phyloP scores from a whole-genome alignment of 2,888 invertebrate species.

The Formica aserva region DNA sequence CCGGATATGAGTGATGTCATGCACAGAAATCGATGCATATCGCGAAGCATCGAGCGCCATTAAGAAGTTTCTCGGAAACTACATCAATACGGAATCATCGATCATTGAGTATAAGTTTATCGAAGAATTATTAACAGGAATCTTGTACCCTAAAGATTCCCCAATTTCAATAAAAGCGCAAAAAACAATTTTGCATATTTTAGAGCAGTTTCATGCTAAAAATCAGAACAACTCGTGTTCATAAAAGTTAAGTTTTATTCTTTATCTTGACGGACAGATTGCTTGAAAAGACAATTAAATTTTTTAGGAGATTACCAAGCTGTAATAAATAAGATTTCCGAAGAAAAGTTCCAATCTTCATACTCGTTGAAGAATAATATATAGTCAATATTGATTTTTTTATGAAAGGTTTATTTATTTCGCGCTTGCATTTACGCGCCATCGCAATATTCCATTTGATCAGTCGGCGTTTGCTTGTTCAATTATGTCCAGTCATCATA shows the following conservation, averaged over 20 bases:
- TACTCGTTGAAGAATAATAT: background rate
- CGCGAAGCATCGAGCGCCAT: constrained; percentile 23
- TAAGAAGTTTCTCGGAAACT: constrained; percentile 39
- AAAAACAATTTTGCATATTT: background rate
- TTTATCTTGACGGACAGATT: background rate
- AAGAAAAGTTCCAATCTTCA: background rate
- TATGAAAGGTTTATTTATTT: background rate
- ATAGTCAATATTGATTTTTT: background rate
- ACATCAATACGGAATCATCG: constrained; percentile 28
- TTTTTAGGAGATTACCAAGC: background rate
- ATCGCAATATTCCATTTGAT: constrained; percentile 23
- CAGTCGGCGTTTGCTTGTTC: constrained; percentile 1
- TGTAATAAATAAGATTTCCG: background rate
- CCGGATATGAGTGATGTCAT: constrained; percentile 40
- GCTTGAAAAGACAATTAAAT: background rate
- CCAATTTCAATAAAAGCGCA: background rate
- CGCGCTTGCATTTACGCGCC: constrained; percentile 5
- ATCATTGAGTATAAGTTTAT: constrained; percentile 9
- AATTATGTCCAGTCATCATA: constrained; percentile 44
- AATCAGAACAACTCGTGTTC: background rate
- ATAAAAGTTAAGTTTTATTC: background rate
- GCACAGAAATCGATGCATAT: constrained; percentile 30
- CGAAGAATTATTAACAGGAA: background rate
- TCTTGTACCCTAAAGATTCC: background rate
- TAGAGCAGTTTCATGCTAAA: background rate